A percentile compares a stretch with the other conserved stretches of the same genome.
Conservation (phyloP, 30 jellyfish, hydroid and myxozoan species). For the Aurelia aurita complex sp. Pacific region DNA sequence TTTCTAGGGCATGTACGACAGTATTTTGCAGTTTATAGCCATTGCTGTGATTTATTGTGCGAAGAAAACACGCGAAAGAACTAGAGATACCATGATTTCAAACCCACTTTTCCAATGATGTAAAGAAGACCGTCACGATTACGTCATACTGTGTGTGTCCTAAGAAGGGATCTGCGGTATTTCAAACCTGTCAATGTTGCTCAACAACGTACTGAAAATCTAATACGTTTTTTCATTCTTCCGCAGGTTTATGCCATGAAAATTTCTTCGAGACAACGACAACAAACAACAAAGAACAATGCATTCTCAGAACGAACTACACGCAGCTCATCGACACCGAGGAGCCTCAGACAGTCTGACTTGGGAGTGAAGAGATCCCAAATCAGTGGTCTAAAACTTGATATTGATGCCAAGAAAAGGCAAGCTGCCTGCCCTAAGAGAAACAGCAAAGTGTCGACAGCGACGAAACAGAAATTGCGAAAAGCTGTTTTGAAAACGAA, state of each 20-base stretch:
- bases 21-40: no score
- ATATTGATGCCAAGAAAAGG: conserved; percentile 35
- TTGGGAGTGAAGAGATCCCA: conserved; percentile 53
- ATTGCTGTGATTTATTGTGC: no score
- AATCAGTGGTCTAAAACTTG: conserved; percentile 41
- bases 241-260: conserved; percentile 33
- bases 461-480: neutral
- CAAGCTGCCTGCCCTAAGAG: conserved; percentile 16
- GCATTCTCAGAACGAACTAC: conserved; percentile 50
- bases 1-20: no score
- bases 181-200: no score
- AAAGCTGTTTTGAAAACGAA: neutral
- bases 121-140: no score
- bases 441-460: neutral
- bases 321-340: conserved; percentile 58
- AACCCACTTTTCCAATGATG: no score
- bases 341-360: conserved; percentile 46
- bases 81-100: no score
- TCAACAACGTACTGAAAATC: neutral
- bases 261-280: conserved; percentile 44
- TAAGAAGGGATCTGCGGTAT: no score
- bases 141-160: no score
- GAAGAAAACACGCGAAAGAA: no score
- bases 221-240: neutral
- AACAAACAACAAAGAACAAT: conserved; percentile 15